These are phyloP conservation scores for Diplazon laetatorius DNA, from an alignment of 2,888 invertebrate genomes.

Conservation along the genomic window DNA sequence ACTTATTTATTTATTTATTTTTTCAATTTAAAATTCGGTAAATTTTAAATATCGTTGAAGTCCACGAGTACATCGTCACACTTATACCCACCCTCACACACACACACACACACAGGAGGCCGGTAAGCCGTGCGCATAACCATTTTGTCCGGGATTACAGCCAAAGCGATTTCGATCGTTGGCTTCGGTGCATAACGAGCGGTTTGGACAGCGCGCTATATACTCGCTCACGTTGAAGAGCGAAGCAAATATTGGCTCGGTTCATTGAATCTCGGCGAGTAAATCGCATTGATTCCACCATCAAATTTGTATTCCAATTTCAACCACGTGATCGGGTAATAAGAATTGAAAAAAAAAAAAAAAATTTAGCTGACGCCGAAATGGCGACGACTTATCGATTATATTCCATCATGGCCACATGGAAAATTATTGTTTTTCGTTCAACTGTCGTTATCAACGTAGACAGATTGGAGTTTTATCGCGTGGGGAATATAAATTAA, in stretches of 20 bases:
- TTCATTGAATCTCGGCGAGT: slow-evolving; percentile 65
- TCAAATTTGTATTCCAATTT: slow-evolving; percentile 7
- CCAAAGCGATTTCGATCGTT: slow-evolving; percentile 74
- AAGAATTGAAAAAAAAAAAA: background rate
- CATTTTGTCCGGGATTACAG: slow-evolving; percentile 64
- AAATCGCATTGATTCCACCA: background rate
- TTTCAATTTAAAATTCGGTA: no score
- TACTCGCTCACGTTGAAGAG: slow-evolving; percentile 72
- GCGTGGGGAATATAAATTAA: slow-evolving; percentile 4
- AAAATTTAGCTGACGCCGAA: background rate
- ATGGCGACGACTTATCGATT: background rate
- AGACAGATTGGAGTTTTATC: background rate
- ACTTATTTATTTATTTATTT: no score
- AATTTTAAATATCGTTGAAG: no score
- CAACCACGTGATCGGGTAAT: slow-evolving; percentile 10
- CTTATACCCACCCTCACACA: no score
- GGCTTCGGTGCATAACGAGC: slow-evolving; percentile 70
- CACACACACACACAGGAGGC: slow-evolving; percentile 41
- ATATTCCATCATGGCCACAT: no score
- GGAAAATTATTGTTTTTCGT: no score
- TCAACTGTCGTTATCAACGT: no score
- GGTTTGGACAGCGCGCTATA: slow-evolving; percentile 26
- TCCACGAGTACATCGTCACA: no score
- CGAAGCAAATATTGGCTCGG: slow-evolving; percentile 72
- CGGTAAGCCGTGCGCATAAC: slow-evolving; percentile 46